phyloP scores from a whole-genome alignment of 2,888 invertebrate species.

The Catotricha subobsoleta region DNA sequence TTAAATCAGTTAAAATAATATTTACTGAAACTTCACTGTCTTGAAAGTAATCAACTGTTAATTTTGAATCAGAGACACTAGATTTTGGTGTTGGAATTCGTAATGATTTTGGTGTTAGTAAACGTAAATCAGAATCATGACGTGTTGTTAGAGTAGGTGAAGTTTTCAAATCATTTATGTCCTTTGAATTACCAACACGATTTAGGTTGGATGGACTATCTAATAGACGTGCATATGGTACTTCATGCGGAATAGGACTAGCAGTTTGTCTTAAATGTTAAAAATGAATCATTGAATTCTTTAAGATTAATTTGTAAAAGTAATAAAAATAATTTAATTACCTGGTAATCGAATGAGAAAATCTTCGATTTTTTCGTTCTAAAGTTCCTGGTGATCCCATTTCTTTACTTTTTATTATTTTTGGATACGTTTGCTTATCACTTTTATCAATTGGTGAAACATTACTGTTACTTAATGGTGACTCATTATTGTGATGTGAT shows the following conservation, averaged over 20 bases:
- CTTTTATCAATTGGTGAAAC: constrained; percentile 13
- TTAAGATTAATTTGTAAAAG: background rate
- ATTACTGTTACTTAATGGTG: constrained; percentile 8
- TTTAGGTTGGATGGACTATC: constrained; percentile 44
- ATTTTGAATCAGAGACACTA: constrained; percentile 68
- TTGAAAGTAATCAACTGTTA: constrained; percentile 27
- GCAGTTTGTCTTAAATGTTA: constrained; percentile 2
- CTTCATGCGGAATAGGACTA: constrained; percentile 30
- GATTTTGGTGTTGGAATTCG: constrained; percentile 54
- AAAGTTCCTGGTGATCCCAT: constrained; percentile 25
- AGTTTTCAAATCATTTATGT: constrained; percentile 30
- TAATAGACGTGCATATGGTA: constrained; percentile 63
- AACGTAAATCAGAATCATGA: constrained; percentile 32
- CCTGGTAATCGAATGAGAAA: constrained; percentile 33
- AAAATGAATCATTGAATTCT: background rate
- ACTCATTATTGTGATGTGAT: constrained; percentile 9
- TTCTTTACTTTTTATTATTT: constrained; percentile 17
- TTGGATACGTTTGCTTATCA: constrained; percentile 24
- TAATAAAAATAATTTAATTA: constrained; percentile 10
- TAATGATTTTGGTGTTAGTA: constrained; percentile 11
- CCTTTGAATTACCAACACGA: constrained; percentile 22
- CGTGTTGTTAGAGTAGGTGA: constrained; percentile 42
- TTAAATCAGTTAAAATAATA: background rate
- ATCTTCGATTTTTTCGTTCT: constrained; percentile 34
- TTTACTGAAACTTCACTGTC: constrained; percentile 4